A percentile compares a stretch with the other conserved stretches of the same genome.
Conservation (phyloP, 2,797 vertebrate genomes). For the Spinus pinus region DNA sequence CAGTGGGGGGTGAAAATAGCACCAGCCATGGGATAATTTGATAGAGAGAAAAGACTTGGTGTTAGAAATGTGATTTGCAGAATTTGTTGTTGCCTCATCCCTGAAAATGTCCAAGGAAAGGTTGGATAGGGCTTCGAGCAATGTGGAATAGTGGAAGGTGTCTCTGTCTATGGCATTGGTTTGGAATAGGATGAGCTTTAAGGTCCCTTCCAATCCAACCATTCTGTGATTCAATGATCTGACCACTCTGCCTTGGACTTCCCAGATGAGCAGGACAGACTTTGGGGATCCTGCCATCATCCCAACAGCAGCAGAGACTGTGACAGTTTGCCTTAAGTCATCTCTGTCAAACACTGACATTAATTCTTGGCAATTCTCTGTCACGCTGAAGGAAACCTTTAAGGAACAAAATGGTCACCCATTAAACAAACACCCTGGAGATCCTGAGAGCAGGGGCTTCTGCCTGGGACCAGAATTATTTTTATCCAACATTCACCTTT, state of each 20-base stretch:
- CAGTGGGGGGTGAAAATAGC: accelerated
- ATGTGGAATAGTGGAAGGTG: not conserved
- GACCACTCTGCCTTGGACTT: not conserved
- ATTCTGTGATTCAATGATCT: not conserved
- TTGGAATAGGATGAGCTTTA: not conserved
- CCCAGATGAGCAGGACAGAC: not conserved
- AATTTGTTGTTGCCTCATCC: not conserved
- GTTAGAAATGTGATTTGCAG: not conserved
- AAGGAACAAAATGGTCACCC: not conserved
- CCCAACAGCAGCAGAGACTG: not conserved
- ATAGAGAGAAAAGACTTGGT: not conserved
- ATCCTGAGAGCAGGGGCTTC: not conserved
- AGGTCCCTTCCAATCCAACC: not conserved
- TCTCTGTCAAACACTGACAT: not conserved
- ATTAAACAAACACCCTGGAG: not conserved
- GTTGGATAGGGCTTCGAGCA: accelerated
- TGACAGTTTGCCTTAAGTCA: not conserved
- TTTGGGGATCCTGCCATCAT: not conserved
- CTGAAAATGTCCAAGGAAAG: not conserved
- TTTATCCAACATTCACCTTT: not conserved
- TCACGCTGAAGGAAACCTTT: not conserved
- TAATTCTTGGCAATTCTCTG: not conserved
- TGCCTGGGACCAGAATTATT: not conserved
- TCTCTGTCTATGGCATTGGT: not conserved
- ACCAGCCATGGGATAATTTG: not conserved